Percentiles rank a stretch among this genome's conserved stretches.
Evolutionary conservation across 2,888 invertebrate genomes (phyloP).

Genomic region (Amphipoea lucens): DNA sequence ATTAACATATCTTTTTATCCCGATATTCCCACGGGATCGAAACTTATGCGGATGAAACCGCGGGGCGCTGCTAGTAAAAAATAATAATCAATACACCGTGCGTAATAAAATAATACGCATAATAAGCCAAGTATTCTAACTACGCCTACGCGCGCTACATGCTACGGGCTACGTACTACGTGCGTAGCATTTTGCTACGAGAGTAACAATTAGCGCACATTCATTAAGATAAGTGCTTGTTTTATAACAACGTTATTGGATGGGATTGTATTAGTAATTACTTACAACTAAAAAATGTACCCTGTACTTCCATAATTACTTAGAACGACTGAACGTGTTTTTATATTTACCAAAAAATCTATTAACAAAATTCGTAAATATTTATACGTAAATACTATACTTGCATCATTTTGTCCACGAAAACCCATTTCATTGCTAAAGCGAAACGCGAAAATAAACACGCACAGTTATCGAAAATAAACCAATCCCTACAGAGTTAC

Average conservation of each 20-base stretch:
- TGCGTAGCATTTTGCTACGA: constrained; percentile 52
- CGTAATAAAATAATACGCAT: constrained; percentile 24
- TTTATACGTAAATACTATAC: neutral
- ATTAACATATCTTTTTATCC: neutral
- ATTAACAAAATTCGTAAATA: neutral
- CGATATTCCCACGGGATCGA: neutral
- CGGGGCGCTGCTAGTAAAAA: neutral
- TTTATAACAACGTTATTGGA: constrained; percentile 16
- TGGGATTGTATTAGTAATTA: constrained; percentile 12
- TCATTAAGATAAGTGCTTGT: constrained; percentile 46
- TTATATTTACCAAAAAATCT: neutral
- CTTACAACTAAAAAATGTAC: neutral
- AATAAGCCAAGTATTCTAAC: constrained; percentile 42
- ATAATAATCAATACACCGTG: neutral
- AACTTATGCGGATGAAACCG: neutral
- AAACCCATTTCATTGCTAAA: neutral
- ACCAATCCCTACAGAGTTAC: constrained; percentile 12
- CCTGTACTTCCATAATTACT: neutral
- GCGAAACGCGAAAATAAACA: neutral
- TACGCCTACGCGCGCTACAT: constrained; percentile 48
- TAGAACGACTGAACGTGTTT: neutral
- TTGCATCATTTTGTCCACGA: neutral
- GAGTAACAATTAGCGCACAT: constrained; percentile 36
- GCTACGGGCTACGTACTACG: constrained; percentile 38
- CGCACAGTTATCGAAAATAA: neutral